Percentiles rank a stretch among this genome's conserved stretches.
phyloP scores from a whole-genome alignment of 2,113 vertebrate species.

The Ursus arctos region DNA sequence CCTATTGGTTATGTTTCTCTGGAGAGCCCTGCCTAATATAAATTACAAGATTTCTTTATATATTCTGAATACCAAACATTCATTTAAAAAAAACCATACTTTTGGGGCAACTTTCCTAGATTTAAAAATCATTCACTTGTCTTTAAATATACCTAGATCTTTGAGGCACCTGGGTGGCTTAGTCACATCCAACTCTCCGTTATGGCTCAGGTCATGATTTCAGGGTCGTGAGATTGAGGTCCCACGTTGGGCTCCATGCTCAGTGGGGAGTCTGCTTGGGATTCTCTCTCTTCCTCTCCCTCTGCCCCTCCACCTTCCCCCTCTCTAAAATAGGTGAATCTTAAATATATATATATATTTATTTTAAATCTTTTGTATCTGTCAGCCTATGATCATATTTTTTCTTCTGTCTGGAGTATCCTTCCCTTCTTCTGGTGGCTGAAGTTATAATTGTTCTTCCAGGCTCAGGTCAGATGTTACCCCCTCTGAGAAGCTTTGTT shows the following conservation, averaged over 20 bases:
- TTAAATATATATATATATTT: neutral
- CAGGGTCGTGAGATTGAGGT: neutral
- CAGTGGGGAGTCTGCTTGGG: neutral
- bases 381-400: neutral
- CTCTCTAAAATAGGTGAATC: neutral
- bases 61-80: conserved; percentile 26
- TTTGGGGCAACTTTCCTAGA: neutral
- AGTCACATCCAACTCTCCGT: neutral
- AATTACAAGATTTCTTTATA: conserved; percentile 20
- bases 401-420: neutral
- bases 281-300: neutral
- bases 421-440: neutral
- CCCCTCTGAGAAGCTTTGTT: neutral
- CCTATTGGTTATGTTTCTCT: conserved; percentile 29
- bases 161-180: neutral
- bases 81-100: neutral
- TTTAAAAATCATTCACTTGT: neutral
- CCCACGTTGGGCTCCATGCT: neutral
- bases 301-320: neutral
- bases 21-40: neutral
- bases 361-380: neutral
- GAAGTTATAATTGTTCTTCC: conserved; percentile 46
- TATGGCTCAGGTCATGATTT: neutral
- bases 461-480: neutral
- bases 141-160: conserved; percentile 19